Percentiles rank a stretch among this genome's conserved stretches.
These are phyloP conservation scores for Loris lydekkerianus DNA, from an alignment of 2,797 vertebrate species.

Conservation along the genomic window DNA sequence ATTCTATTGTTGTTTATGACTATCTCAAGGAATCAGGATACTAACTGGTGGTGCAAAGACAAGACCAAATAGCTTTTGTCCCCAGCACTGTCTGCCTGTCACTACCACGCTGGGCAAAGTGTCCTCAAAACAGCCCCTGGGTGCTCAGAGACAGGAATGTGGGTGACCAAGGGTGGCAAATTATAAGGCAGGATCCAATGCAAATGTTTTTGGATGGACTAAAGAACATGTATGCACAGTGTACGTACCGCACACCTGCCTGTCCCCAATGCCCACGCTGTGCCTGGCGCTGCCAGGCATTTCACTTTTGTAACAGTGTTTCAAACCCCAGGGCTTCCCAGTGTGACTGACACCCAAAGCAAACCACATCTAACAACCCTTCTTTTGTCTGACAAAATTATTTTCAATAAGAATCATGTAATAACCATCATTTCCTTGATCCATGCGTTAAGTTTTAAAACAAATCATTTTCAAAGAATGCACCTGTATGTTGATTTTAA, in stretches of 20 bases:
- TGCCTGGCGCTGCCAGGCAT: rapidly evolving
- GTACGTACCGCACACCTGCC: rapidly evolving
- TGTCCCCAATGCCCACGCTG: rapidly evolving
- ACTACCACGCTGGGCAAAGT: rapidly evolving
- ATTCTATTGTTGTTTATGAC: rapidly evolving
- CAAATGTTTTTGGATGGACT: rapidly evolving
- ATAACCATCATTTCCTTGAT: background rate
- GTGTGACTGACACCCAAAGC: background rate
- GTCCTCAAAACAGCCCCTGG: rapidly evolving
- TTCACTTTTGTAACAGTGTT: rapidly evolving
- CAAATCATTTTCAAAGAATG: background rate
- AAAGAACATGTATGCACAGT: rapidly evolving
- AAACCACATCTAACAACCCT: background rate
- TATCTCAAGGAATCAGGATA: rapidly evolving
- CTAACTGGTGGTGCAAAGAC: rapidly evolving
- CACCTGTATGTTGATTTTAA: background rate
- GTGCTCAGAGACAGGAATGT: rapidly evolving
- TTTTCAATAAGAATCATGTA: background rate
- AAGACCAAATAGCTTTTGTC: too few relatives aligned
- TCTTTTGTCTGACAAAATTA: background rate
- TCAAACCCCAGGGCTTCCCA: rapidly evolving
- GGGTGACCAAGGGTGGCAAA: too few relatives aligned
- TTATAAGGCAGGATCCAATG: rapidly evolving
- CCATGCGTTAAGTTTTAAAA: background rate
- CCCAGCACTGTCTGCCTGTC: background rate